Base-by-base conservation (phyloP, 2,888 invertebrate genomes). In the Halictus ligatus region DNA sequence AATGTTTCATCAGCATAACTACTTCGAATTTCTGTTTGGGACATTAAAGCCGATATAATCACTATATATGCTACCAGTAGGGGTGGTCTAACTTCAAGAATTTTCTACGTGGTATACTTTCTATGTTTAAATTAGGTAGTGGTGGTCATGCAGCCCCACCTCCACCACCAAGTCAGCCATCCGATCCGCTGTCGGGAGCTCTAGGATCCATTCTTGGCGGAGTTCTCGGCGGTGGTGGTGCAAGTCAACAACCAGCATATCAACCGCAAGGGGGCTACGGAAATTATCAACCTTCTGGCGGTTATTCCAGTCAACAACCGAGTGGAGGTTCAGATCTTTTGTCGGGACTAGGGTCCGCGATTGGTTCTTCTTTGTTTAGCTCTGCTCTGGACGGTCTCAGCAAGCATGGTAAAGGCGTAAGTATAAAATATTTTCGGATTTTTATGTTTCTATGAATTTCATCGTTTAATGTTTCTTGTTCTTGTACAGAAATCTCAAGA, bases 221-320 rank as follows among this genome's bases (percentile, higher is more conserved):
- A 43, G 94, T 95, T 86, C 88, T 95, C n/a, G 94, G 95, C 21
- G 94, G 95, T 6, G 93, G 94, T 46, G 93, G 93, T 67, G 91
- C 92, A 71, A 72, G 77, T 76, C 89, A 90, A 10, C 90, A 87
- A 75, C 87, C 92, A 74, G 86, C 85, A 1, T 94, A 94, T 79
- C 94, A 93, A 72, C 92, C 93, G 50, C 89, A 93, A 21, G 94
- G 94, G 46, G 93, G 93, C 25, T 93, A 94, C 35, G 89, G 89
- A n/a, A 86, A 86, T 71, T 88, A 88, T 29, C 90, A 90, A 82
- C 89, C 85, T 5, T 85, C 92, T 10, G 91, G 92, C 50, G 92
- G 92, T 73, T 92, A 92, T 80, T 80, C 87, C 2, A 89, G 86
- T 8, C 81, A 81, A 1, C 88, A 89, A 64, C 86, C 90, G n/a